Conservation (phyloP, 2,888 invertebrate genomes). For the Lepidochrysops patricia region DNA sequence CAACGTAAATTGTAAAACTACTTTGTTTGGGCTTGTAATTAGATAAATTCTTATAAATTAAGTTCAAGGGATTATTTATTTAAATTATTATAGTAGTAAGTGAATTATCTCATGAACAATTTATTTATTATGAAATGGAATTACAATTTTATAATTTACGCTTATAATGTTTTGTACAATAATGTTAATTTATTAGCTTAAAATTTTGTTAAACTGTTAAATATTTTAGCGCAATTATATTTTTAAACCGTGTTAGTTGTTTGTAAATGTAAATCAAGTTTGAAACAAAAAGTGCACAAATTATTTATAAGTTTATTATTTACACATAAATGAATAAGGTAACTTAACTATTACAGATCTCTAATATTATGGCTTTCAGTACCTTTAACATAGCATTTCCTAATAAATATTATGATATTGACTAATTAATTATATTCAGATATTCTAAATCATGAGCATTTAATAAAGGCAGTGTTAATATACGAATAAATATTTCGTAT, state of each 20-base stretch:
- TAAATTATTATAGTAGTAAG: neutral
- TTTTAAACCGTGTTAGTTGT: neutral
- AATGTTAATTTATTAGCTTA: neutral
- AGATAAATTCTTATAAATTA: neutral
- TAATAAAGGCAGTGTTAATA: conserved; percentile 12
- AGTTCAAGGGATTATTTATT: neutral
- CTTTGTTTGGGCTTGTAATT: neutral
- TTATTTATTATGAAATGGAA: neutral
- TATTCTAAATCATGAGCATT: conserved; percentile 15
- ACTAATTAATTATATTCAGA: conserved; percentile 4
- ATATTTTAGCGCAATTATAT: neutral
- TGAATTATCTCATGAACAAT: neutral
- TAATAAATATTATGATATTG: conserved; percentile 10
- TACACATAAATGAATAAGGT: conserved; percentile 43
- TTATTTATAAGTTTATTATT: conserved; percentile 22
- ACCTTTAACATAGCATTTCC: conserved; percentile 29
- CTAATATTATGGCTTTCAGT: conserved; percentile 54
- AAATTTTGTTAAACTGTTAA: neutral
- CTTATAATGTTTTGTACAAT: neutral
- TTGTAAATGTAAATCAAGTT: neutral
- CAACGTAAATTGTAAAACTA: neutral
- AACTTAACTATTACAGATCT: conserved; percentile 54
- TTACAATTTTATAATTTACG: neutral
- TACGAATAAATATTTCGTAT: conserved; percentile 14
- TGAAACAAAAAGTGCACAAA: conserved; percentile 4